Percentiles rank a stretch among this genome's conserved stretches.
Evolutionary conservation across 92 coral and sea anemone genomes (phyloP).

Genomic region (Muricea muricata): DNA sequence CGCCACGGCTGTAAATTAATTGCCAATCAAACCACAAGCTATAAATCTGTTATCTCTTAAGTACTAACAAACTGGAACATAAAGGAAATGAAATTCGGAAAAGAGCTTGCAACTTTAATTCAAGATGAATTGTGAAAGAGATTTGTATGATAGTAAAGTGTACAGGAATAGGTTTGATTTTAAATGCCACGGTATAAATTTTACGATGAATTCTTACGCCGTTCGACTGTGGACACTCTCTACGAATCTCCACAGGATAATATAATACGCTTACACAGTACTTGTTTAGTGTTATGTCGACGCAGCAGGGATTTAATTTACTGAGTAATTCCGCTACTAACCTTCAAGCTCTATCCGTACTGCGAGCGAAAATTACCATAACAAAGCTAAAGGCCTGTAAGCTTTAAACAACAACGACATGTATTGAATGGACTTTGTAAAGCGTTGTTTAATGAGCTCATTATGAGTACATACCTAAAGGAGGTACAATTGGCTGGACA

Average conservation of each 20-base stretch:
- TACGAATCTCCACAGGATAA: not conserved
- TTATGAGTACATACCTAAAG: not conserved
- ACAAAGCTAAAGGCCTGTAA: not conserved
- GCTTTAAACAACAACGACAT: not conserved
- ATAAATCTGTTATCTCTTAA: not conserved
- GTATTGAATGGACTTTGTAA: not conserved
- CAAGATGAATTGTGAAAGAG: too few relatives aligned
- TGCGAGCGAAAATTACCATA: not conserved
- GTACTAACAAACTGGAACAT: not conserved
- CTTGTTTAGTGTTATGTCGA: not conserved
- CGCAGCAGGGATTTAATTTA: conserved; percentile 5
- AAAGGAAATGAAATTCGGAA: not conserved
- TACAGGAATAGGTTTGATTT: too few relatives aligned
- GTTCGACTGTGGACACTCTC: not conserved
- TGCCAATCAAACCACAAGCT: not conserved
- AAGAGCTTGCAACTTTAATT: not conserved
- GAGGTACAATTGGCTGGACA: not conserved
- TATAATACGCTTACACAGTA: not conserved
- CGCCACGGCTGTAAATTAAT: not conserved
- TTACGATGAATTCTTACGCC: not conserved
- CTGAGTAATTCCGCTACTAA: not conserved
- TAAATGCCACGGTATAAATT: not conserved
- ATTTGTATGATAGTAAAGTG: too few relatives aligned
- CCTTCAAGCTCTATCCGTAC: not conserved
- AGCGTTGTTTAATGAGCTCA: not conserved